These are phyloP conservation scores for Prinia subflava DNA, from an alignment of 2,113 vertebrate species.

Conservation along the genomic window DNA sequence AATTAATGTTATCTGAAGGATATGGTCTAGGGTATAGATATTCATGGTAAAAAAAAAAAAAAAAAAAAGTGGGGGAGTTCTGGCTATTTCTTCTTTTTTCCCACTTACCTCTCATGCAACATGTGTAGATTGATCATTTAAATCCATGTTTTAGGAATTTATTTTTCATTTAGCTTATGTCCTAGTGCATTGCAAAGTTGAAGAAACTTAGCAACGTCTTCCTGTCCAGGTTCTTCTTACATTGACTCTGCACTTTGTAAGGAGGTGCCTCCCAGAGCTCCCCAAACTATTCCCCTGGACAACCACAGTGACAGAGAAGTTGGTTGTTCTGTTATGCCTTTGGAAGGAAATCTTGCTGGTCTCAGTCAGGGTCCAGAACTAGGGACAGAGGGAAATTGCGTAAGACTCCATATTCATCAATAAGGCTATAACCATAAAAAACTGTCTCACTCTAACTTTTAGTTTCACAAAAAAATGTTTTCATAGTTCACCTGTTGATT, in stretches of 20 bases:
- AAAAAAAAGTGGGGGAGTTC: accelerated
- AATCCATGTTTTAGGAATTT: neutral
- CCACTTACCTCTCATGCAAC: neutral
- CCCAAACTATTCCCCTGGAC: neutral
- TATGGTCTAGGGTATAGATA: neutral
- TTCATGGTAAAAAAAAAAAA: neutral
- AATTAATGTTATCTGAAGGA: neutral
- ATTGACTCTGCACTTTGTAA: neutral
- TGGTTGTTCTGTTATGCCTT: neutral
- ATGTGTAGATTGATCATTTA: neutral
- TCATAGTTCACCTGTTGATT: neutral
- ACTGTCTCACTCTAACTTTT: neutral
- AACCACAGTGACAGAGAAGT: neutral
- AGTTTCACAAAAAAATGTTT: neutral
- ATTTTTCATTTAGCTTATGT: neutral
- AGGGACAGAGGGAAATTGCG: neutral
- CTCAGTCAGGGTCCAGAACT: neutral
- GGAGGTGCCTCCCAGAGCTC: neutral
- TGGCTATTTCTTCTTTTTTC: neutral
- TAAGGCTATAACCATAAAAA: neutral
- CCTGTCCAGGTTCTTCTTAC: neutral
- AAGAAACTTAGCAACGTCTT: neutral
- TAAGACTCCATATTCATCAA: neutral
- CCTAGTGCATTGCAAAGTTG: neutral
- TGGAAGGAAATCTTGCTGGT: neutral